Percentiles rank a stretch among this genome's conserved stretches.
Evolutionary conservation across 2,888 invertebrate species (phyloP).

Genomic region (Perithous albicinctus): DNA sequence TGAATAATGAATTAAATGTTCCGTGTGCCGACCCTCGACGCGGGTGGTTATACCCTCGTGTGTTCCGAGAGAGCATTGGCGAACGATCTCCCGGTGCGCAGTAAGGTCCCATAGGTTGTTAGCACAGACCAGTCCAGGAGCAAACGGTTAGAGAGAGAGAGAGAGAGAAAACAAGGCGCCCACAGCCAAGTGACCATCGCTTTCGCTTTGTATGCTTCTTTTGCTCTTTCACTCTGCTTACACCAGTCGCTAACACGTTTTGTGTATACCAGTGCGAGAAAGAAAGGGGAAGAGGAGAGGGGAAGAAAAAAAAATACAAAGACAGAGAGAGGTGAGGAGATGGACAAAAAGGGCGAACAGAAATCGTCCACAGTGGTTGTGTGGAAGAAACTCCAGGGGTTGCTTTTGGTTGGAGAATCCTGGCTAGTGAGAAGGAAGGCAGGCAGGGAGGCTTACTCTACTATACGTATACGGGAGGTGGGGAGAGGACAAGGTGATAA

Average conservation of each 20-base stretch:
- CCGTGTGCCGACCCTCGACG: slow-evolving; percentile 74
- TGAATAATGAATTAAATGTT: slow-evolving; percentile 85
- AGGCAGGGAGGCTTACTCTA: no score
- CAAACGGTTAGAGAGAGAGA: no score
- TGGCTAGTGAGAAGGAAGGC: slow-evolving; percentile 32
- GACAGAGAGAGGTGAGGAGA: slow-evolving; percentile 76
- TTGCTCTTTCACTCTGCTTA: slow-evolving; percentile 55
- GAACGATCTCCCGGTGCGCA: slow-evolving; percentile 55
- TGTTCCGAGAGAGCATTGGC: slow-evolving; percentile 69
- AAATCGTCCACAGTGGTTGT: slow-evolving; percentile 43
- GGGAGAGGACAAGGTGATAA: slow-evolving; percentile 83
- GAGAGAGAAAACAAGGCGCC: slow-evolving; percentile 50
- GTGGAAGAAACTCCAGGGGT: slow-evolving; percentile 51
- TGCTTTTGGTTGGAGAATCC: slow-evolving; percentile 48
- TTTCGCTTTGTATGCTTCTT: slow-evolving; percentile 73
- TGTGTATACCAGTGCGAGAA: slow-evolving; percentile 22
- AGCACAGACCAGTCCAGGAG: slow-evolving; percentile 78
- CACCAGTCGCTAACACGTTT: slow-evolving; percentile 29
- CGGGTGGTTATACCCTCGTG: slow-evolving; percentile 55
- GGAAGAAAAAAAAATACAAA: slow-evolving; percentile 18
- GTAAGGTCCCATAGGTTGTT: slow-evolving; percentile 80
- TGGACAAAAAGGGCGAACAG: slow-evolving; percentile 71
- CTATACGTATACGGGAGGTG: slow-evolving; percentile 49
- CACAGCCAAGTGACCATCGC: slow-evolving; percentile 81
- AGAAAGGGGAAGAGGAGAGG: slow-evolving; percentile 33